These are phyloP conservation scores for Drosophila grimshawi DNA, from an alignment of 1,140 invertebrate genomes.

Conservation along the genomic window DNA sequence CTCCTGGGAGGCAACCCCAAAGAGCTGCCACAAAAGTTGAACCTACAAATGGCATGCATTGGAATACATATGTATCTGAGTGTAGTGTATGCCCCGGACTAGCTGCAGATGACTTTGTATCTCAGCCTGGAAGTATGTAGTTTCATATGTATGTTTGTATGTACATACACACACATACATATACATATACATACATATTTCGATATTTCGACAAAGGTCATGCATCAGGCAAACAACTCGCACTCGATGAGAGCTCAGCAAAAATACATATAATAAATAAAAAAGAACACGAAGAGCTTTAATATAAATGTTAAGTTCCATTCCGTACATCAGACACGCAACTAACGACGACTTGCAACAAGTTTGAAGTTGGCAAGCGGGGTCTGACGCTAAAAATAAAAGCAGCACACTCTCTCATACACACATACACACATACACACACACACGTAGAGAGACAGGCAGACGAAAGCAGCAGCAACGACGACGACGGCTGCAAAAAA, in stretches of 20 bases:
- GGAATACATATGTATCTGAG: conserved; percentile 23
- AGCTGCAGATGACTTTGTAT: background rate
- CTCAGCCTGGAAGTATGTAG: conserved; percentile 24
- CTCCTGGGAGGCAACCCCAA: conserved; percentile 39
- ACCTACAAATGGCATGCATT: conserved; percentile 34
- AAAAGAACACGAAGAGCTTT: conserved; percentile 26
- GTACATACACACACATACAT: conserved; percentile 11
- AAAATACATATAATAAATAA: background rate
- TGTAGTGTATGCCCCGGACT: background rate
- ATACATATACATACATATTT: background rate
- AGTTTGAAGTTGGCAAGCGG: conserved; percentile 69
- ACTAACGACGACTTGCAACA: conserved; percentile 69
- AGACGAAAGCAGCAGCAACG: conserved; percentile 21
- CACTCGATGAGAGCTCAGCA: background rate
- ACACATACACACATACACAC: conserved; percentile 6
- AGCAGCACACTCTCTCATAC: conserved; percentile 36
- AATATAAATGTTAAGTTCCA: conserved; percentile 61
- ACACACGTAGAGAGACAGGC: background rate
- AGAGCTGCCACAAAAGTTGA: conserved; percentile 13
- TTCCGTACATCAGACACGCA: conserved; percentile 63
- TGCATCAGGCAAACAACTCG: no score
- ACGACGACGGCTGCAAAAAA: conserved; percentile 44
- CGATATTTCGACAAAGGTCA: no score
- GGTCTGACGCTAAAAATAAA: conserved; percentile 72
- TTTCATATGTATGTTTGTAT: conserved; percentile 7